phyloP scores from a whole-genome alignment of 2,888 invertebrate species.

The Euzetes globulus region DNA sequence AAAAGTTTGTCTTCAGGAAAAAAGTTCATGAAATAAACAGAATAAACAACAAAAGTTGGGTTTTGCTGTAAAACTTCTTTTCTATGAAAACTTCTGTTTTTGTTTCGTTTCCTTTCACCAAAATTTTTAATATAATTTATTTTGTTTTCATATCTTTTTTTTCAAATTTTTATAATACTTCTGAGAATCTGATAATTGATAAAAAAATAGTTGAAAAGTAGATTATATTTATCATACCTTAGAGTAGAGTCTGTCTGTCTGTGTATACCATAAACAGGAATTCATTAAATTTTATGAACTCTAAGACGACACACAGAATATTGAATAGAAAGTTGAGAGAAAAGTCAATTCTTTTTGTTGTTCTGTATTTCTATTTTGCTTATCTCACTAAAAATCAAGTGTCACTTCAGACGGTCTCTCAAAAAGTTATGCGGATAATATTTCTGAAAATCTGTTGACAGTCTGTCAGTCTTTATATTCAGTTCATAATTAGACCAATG shows the following conservation, averaged over 20 bases:
- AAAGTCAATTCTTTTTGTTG: too few relatives aligned
- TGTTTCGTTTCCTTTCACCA: neutral
- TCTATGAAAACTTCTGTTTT: too few relatives aligned
- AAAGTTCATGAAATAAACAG: too few relatives aligned
- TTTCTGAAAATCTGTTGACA: neutral
- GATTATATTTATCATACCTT: neutral
- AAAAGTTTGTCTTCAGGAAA: too few relatives aligned
- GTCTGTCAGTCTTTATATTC: neutral
- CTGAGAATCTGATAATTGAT: neutral
- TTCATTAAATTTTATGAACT: slow-evolving; percentile 1
- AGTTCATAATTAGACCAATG: neutral
- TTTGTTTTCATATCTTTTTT: neutral
- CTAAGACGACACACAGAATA: neutral
- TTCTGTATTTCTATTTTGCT: neutral
- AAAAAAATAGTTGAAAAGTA: neutral
- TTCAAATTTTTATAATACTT: neutral
- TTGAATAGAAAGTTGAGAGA: neutral
- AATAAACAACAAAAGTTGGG: too few relatives aligned
- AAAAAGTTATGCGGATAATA: neutral
- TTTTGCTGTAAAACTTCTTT: too few relatives aligned
- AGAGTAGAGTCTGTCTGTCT: too few relatives aligned
- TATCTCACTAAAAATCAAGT: slow-evolving; percentile 14
- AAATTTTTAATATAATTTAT: neutral
- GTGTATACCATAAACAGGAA: neutral
- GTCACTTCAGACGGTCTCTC: slow-evolving; percentile 14